Percentiles rank a stretch among this genome's conserved stretches.
phyloP scores from a whole-genome alignment of 1,140 invertebrate genomes.

The Tachypleus tridentatus region DNA sequence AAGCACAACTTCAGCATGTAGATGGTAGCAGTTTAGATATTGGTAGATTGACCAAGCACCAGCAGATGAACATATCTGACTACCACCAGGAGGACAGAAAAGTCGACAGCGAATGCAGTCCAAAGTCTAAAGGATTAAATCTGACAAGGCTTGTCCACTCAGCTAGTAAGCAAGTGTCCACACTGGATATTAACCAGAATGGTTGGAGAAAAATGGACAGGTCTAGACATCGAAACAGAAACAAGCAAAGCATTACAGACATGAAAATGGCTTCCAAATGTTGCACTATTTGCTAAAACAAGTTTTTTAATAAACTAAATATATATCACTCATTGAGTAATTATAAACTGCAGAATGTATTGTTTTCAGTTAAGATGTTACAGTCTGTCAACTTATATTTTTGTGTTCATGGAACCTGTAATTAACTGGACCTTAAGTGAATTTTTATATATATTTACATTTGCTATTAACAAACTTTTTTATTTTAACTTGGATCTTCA shows the following conservation, averaged over 20 bases:
- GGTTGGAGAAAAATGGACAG: conserved; percentile 19
- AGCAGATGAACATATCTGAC: conserved; percentile 1
- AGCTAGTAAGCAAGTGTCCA: background rate
- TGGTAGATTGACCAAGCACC: conserved; percentile 15
- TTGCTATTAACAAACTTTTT: too few relatives aligned
- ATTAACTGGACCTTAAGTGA: too few relatives aligned
- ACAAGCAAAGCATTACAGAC: conserved; percentile 12
- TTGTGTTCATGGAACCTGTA: too few relatives aligned
- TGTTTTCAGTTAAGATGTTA: too few relatives aligned
- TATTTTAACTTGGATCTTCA: too few relatives aligned
- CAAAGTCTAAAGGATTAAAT: background rate
- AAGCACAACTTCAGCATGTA: conserved; percentile 9
- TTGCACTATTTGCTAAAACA: conserved; percentile 21
- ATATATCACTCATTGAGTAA: too few relatives aligned
- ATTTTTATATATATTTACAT: too few relatives aligned
- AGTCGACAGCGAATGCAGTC: background rate
- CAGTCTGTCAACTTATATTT: too few relatives aligned
- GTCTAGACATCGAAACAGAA: conserved; percentile 5
- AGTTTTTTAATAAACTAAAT: background rate
- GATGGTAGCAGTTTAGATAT: conserved; percentile 16
- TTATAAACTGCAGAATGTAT: too few relatives aligned
- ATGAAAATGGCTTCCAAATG: conserved; percentile 22
- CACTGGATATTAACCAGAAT: conserved; percentile 20
- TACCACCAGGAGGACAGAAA: background rate
- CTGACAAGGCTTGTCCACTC: conserved; percentile 11